These are phyloP conservation scores for Nesogale talazaci DNA, from an alignment of 2,113 vertebrate species.

Conservation along the genomic window DNA sequence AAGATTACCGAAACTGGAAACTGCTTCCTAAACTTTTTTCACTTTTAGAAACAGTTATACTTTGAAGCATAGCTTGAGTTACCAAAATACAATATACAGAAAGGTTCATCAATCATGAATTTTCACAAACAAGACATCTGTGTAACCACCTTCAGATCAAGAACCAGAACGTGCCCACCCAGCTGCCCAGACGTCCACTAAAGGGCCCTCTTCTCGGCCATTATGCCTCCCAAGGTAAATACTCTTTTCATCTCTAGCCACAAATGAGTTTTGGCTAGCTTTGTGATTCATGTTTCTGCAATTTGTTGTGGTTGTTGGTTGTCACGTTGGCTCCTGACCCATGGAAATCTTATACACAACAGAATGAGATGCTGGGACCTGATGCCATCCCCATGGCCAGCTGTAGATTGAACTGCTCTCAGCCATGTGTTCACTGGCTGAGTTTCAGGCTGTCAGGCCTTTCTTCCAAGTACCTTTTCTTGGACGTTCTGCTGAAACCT, in stretches of 20 bases:
- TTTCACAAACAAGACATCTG: conserved; percentile 5
- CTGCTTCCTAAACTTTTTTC: not conserved
- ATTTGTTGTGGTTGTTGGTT: not conserved
- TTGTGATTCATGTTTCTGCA: not conserved
- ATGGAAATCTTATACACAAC: not conserved
- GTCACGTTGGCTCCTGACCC: not conserved
- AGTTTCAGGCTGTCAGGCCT: not conserved
- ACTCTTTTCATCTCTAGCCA: not conserved
- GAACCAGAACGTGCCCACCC: not conserved
- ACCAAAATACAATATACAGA: not conserved
- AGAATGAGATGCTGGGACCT: not conserved
- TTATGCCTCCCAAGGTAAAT: not conserved
- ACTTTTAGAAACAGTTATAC: not conserved
- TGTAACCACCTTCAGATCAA: conserved; percentile 7
- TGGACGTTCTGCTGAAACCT: not conserved
- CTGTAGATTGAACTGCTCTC: not conserved
- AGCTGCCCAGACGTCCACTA: not conserved
- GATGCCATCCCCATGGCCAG: not conserved
- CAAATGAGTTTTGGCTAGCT: conserved; percentile 4
- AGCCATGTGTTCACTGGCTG: not conserved
- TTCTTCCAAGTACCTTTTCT: not conserved
- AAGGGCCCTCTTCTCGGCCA: not conserved
- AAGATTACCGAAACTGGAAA: not conserved
- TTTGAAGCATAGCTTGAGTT: conserved; percentile 28
- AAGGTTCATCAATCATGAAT: conserved; percentile 41